Conservation (phyloP, 2,113 vertebrate genomes). For the Aegithalos caudatus region DNA sequence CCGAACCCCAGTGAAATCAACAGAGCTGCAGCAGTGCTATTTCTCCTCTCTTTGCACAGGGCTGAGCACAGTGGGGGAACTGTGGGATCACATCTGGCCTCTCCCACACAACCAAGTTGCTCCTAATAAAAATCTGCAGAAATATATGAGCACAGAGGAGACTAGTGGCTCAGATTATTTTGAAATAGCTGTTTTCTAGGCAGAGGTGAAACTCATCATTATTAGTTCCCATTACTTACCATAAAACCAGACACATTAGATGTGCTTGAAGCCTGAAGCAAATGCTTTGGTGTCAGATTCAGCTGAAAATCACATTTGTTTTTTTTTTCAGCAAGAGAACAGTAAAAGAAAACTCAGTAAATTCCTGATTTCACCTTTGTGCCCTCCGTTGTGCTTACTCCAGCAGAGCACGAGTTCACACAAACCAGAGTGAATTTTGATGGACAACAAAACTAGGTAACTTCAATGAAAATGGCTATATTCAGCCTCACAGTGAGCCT, state of each 20-base stretch:
- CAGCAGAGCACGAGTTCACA: conserved; percentile 2
- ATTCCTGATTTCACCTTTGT: conserved; percentile 42
- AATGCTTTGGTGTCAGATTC: conserved; percentile 53
- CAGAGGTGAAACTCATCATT: conserved; percentile 39
- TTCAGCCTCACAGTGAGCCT: neutral
- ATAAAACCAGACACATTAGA: conserved; percentile 39
- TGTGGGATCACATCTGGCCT: neutral
- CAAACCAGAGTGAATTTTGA: conserved; percentile 38
- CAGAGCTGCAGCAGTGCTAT: neutral
- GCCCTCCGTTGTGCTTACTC: conserved; percentile 31
- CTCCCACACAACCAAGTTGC: neutral
- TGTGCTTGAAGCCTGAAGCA: conserved; percentile 26
- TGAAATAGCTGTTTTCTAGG: conserved; percentile 50
- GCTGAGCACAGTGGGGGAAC: neutral
- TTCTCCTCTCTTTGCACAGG: neutral
- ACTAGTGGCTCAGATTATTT: neutral
- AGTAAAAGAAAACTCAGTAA: conserved; percentile 57
- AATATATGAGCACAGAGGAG: neutral
- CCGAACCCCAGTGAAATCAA: neutral
- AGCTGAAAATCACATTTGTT: conserved; percentile 51
- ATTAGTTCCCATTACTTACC: conserved; percentile 58
- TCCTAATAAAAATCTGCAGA: neutral
- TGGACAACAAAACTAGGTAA: conserved; percentile 31
- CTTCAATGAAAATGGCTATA: conserved; percentile 20
- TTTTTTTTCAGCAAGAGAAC: conserved; percentile 26